Conservation (phyloP, 2,888 invertebrate genomes). For the Meganola albula region DNA sequence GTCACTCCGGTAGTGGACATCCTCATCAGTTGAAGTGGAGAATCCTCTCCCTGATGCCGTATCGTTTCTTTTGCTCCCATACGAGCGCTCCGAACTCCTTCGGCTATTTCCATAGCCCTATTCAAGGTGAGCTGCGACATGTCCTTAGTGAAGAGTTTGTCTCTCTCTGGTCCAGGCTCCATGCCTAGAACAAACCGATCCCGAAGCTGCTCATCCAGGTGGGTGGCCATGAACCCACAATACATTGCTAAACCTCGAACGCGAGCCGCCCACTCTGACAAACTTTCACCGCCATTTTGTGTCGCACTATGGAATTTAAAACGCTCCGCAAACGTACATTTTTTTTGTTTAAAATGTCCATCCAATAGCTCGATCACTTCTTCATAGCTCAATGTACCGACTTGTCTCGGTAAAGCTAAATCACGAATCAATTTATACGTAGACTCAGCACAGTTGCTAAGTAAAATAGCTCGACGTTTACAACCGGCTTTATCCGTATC, state of each 20-base stretch:
- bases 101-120: slow-evolving; percentile 2
- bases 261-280: slow-evolving; percentile 3
- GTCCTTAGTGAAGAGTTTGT: slow-evolving; percentile 2
- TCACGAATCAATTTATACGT: slow-evolving; percentile 2
- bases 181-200: slow-evolving; percentile 5
- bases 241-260: not conserved
- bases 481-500: not conserved
- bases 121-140: not conserved
- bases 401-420: slow-evolving; percentile 3
- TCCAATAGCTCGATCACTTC: slow-evolving; percentile 1
- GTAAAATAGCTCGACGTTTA: slow-evolving; percentile 4
- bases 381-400: slow-evolving; percentile 3
- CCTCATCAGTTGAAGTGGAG: slow-evolving; percentile 3
- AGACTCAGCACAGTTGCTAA: slow-evolving; percentile 2
- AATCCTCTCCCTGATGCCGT: not conserved
- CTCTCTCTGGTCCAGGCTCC: slow-evolving; percentile 1
- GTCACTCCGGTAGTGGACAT: not conserved
- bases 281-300: slow-evolving; percentile 2
- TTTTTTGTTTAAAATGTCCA: slow-evolving; percentile 4
- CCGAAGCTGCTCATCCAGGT: slow-evolving; percentile 3
- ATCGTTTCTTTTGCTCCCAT: slow-evolving; percentile 1
- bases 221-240: not conserved
- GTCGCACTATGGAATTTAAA: slow-evolving; percentile 3
- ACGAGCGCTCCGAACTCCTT: slow-evolving; percentile 2
- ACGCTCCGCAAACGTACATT: slow-evolving; percentile 3